Evolutionary conservation across 2,113 vertebrate species (phyloP).

Genomic region (Perca fluviatilis): DNA sequence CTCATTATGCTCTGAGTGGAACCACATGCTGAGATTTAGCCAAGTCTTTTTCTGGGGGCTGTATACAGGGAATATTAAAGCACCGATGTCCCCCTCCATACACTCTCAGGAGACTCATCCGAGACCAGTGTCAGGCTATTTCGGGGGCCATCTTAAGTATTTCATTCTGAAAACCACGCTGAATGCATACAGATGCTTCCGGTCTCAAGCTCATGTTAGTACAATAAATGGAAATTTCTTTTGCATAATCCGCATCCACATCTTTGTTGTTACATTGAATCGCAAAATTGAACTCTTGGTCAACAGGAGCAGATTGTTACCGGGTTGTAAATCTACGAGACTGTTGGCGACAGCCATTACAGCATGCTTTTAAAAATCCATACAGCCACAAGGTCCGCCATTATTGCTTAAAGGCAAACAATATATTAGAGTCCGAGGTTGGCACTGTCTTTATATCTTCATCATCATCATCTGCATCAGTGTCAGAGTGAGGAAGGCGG

Average conservation of each 20-base stretch:
- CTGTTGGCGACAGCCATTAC: constrained; percentile 57
- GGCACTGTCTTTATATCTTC: constrained; percentile 57
- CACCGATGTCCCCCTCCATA: constrained; percentile 21
- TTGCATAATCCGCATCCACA: background rate
- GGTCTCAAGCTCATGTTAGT: constrained; percentile 24
- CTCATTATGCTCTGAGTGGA: constrained; percentile 78
- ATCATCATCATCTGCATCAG: constrained; percentile 67
- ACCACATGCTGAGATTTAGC: constrained; percentile 75
- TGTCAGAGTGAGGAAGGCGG: constrained; percentile 63
- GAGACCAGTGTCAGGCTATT: constrained; percentile 35
- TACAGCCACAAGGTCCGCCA: constrained; percentile 47
- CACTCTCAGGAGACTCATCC: constrained; percentile 36
- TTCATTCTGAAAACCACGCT: constrained; percentile 47
- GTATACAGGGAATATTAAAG: constrained; percentile 33
- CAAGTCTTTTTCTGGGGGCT: constrained; percentile 28
- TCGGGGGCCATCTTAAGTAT: constrained; percentile 28
- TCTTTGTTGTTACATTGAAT: background rate
- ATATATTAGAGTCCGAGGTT: constrained; percentile 54
- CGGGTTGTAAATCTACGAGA: constrained; percentile 38
- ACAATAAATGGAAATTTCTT: background rate
- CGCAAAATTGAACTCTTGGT: background rate
- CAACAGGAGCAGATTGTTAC: constrained; percentile 18
- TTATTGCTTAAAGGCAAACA: constrained; percentile 40
- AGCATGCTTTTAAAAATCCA: constrained; percentile 57
- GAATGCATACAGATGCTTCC: constrained; percentile 58